Evolutionary conservation across 2,113 vertebrate species (phyloP).

Genomic region (Potamarius usumacintae): DNA sequence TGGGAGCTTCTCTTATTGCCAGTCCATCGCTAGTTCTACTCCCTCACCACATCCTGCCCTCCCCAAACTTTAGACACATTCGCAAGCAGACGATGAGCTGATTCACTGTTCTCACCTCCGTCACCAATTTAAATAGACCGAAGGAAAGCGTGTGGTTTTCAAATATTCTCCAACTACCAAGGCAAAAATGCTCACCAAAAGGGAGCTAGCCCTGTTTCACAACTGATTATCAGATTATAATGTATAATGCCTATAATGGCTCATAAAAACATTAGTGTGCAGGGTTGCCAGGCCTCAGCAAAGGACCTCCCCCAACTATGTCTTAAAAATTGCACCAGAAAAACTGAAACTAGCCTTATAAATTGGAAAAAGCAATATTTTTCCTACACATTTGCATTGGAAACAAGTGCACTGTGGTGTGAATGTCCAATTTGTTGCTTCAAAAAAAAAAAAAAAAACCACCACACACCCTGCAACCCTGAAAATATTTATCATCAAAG

Average conservation of each 20-base stretch:
- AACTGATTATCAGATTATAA: neutral
- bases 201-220: neutral
- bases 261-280: neutral
- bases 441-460: no score
- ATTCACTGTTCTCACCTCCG: constrained; percentile 3
- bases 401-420: no score
- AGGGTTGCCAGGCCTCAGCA: neutral
- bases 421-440: no score
- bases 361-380: no score
- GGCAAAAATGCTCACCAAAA: neutral
- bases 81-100: neutral
- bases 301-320: neutral
- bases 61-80: neutral
- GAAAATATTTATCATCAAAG: neutral
- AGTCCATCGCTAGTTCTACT: neutral
- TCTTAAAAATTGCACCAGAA: neutral
- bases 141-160: neutral
- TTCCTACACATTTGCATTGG: no score
- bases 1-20: neutral
- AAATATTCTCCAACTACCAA: neutral
- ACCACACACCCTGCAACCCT: no score
- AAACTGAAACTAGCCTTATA: no score
- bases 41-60: constrained; percentile 9
- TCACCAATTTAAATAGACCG: neutral
- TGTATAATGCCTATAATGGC: neutral